Percentiles rank a stretch among this genome's conserved stretches.
These are phyloP conservation scores for Solen grandis DNA, from an alignment of 1,140 invertebrate species.

Conservation along the genomic window DNA sequence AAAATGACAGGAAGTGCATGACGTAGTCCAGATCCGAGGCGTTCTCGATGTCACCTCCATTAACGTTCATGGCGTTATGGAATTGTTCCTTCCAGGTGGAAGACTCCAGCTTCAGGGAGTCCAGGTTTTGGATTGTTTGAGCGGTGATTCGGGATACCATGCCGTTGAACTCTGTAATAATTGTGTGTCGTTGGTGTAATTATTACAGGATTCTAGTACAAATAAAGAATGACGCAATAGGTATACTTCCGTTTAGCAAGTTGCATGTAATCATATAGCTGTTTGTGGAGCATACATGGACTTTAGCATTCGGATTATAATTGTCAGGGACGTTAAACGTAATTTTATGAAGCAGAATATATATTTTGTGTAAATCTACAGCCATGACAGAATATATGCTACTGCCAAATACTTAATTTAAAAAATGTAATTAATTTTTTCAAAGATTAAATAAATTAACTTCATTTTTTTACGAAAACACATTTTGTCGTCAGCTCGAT, in stretches of 20 bases:
- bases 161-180: slow-evolving; percentile 83
- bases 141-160: slow-evolving; percentile 84
- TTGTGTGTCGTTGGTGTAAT: not conserved
- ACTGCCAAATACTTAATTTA: not conserved
- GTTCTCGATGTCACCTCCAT: slow-evolving; percentile 85
- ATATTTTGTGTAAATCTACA: not conserved
- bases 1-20: slow-evolving; percentile 81
- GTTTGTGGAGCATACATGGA: not conserved
- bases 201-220: not conserved
- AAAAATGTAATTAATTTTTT: not conserved
- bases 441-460: not conserved
- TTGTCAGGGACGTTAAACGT: not conserved
- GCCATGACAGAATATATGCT: not conserved
- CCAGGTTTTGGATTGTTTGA: slow-evolving; percentile 84
- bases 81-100: slow-evolving; percentile 85
- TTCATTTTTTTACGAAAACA: not conserved
- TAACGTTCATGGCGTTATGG: slow-evolving; percentile 85
- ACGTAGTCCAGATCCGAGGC: slow-evolving; percentile 83
- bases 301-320: not conserved
- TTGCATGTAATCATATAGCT: not conserved
- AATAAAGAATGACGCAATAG: not conserved
- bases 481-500: not conserved
- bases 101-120: slow-evolving; percentile 83
- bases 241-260: not conserved
- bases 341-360: not conserved